phyloP scores from a whole-genome alignment of 2,113 vertebrate genomes.

The Uria lomvia region DNA sequence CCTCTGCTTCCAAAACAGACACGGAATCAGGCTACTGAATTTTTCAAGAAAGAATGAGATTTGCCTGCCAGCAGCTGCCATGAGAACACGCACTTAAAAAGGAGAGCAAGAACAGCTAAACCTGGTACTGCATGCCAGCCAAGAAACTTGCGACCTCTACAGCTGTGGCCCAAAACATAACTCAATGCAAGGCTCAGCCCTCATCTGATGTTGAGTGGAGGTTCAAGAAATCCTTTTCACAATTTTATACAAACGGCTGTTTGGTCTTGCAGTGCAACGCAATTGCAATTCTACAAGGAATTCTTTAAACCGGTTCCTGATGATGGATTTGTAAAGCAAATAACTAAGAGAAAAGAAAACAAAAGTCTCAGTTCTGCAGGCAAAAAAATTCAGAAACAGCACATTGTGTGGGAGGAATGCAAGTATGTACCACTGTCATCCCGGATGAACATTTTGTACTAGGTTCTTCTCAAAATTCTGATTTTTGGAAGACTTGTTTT shows the following conservation, averaged over 20 bases:
- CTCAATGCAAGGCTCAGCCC: neutral
- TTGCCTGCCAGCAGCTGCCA: neutral
- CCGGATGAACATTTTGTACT: neutral
- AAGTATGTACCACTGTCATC: neutral
- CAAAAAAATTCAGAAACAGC: neutral
- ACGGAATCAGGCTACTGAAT: neutral
- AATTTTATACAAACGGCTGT: neutral
- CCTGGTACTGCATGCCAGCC: neutral
- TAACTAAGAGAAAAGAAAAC: neutral
- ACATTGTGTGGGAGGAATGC: neutral
- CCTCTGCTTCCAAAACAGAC: neutral
- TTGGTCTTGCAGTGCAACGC: neutral
- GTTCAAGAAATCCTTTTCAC: neutral
- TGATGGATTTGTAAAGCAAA: neutral
- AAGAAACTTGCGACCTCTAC: rapidly evolving
- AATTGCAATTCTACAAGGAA: neutral
- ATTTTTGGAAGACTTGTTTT: neutral
- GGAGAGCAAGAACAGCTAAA: neutral
- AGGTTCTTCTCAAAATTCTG: neutral
- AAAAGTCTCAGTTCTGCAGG: neutral
- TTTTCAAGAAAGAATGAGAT: neutral
- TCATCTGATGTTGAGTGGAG: neutral
- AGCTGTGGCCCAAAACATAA: neutral
- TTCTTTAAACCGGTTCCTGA: neutral
- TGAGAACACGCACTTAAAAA: neutral